Base-by-base conservation (phyloP, 2,888 invertebrate genomes). In the Drepana falcataria region DNA sequence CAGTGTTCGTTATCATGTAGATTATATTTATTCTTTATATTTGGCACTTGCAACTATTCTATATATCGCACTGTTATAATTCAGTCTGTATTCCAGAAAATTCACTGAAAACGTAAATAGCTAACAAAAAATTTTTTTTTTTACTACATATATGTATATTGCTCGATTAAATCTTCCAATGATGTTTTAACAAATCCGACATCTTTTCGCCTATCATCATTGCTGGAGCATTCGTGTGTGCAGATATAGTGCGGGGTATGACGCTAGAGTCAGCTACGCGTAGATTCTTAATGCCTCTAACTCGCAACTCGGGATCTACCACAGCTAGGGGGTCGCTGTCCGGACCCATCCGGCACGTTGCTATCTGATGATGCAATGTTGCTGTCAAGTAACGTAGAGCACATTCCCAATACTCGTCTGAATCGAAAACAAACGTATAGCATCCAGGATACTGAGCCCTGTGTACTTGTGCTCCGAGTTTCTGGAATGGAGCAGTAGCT, bases 331-430 rank as follows among this genome's bases (percentile, higher is more conserved):
- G 90, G 69, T 95, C 95, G 0, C 75, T 83, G 0, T 74, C 74
- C 0, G 94, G 93, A 0, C 95, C 95, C 95, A 95, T 95, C 68
- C 94, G 94, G 61, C 94, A 94, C 0, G 95, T 95, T 3, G 93
- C 93, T 59, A 93, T 91, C 65, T 94, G 93, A 75, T 95, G 95
- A 68, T 94, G 94, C 44, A 94, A 79, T 0, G 94, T 93, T 33
- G 92, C 91, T 0, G 94, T 92, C 47, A 93, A 79, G 9, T 92
- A 92, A 9, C 93, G 87, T 6, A 94, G 81, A 2, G 94, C 93
- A 73, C 95, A 95, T 61, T 93, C 93, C 94, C 95, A 95, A 70
- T 95, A 95, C 40, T 92, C 92, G 57, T 95, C 95, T 0, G 93
- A 87, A 60, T 92, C 93, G 56, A 92, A 93, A 2, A 60, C 58